Base-by-base conservation (phyloP, 2,797 vertebrate species). In the Cetoscarus ocellatus region DNA sequence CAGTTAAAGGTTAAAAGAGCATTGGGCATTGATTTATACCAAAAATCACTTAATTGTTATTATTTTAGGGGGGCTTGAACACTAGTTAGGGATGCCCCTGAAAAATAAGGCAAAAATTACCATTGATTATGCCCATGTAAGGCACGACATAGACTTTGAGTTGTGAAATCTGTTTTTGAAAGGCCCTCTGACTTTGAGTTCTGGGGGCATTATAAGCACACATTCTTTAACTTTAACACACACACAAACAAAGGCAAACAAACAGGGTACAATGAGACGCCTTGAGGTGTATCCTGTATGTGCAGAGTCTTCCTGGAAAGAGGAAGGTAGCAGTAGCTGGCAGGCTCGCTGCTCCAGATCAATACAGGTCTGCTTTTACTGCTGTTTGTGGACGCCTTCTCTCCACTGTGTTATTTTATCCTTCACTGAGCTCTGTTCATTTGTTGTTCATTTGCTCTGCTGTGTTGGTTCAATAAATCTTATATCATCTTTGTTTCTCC, bases 401-500 rank as follows among this genome's bases (percentile, higher is more conserved):
- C 86, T 89, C 88, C 81, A 71, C 88, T 79, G 82, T 88, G 88
- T 93, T 91, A 92, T 89, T 89, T 90, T 89, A 90, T 91, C 91
- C 92, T 90, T 89, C 81, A 69, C 83, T 86, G 85, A 83, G 83
- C 79, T 85, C 87, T 77, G 74, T 90, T 88, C 87, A 91, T 90
- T 91, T 91, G 86, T 90, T 91, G 85, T 89, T 92, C 86, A 91
- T 91, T 91, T 89, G 86, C 89, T 91, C 77, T 66, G 72, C 72
- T 72, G 55, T 83, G 80, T 91, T 92, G 90, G 91, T 90, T 93
- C 91, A 93, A 93, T 91, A 90, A 79, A 90, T 88, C 82, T 88
- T 84, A 89, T 88, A 91, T 89, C 83, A 88, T 90, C 85, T 85
- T 82, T 86, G 84, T 84, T 84, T 73, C 49, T 79, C 71, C 77